phyloP scores from a whole-genome alignment of 2,888 invertebrate species.

The Chrysina gloriosa region DNA sequence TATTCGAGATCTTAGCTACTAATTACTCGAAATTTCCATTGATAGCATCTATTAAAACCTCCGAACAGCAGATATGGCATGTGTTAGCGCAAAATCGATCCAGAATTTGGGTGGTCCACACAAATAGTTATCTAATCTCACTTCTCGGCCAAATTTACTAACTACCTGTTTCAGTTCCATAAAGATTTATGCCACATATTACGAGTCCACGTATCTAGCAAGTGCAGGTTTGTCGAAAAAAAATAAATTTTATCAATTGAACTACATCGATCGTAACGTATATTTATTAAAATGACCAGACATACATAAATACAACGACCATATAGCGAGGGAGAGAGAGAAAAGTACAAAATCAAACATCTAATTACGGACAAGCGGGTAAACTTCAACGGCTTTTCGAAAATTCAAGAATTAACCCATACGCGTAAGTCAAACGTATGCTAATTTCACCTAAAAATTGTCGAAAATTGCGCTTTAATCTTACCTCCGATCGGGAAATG shows the following conservation, averaged over 20 bases:
- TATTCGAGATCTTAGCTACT: too few species aligned
- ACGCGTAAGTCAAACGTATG: constrained; percentile 21
- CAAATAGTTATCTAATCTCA: constrained; percentile 2
- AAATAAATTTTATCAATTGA: background rate
- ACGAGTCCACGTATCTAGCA: too few species aligned
- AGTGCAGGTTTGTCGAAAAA: too few species aligned
- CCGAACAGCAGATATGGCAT: background rate
- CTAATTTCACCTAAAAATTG: constrained; percentile 40
- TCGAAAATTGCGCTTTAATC: constrained; percentile 43
- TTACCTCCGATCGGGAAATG: constrained; percentile 28
- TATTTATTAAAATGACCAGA: constrained; percentile 1
- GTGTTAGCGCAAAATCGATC: background rate
- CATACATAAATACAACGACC: background rate
- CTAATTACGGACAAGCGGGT: background rate
- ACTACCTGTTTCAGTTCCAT: too few species aligned
- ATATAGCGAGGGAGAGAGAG: background rate
- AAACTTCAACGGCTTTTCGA: background rate
- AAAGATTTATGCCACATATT: too few species aligned
- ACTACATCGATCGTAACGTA: background rate
- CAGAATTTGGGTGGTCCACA: background rate
- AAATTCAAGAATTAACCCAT: background rate
- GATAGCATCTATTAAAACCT: too few species aligned
- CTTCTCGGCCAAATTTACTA: constrained; percentile 9
- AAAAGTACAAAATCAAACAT: background rate
- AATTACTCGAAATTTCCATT: background rate